phyloP scores from a whole-genome alignment of 2,888 invertebrate genomes.

The Heteropelma amictum region DNA sequence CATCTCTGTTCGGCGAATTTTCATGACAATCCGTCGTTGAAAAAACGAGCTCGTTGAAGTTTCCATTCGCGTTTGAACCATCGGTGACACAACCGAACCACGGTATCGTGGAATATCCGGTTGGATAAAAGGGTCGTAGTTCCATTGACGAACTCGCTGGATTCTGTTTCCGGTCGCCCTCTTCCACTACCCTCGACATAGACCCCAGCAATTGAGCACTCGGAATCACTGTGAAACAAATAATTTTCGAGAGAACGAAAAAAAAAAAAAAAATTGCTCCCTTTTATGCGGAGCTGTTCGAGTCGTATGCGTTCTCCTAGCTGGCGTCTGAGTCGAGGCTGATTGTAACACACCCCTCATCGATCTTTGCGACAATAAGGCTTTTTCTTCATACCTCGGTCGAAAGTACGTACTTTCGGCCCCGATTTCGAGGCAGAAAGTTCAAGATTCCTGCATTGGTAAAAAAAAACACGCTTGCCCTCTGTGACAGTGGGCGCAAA shows the following conservation, averaged over 20 bases:
- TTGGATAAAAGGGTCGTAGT: constrained; percentile 54
- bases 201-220: constrained; percentile 57
- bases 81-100: constrained; percentile 64
- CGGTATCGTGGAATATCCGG: constrained; percentile 60
- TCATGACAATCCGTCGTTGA: constrained; percentile 35
- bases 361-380: too few relatives aligned
- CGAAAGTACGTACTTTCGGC: too few relatives aligned
- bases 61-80: constrained; percentile 40
- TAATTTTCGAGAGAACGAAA: background rate
- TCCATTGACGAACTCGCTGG: constrained; percentile 46
- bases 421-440: too few relatives aligned
- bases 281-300: too few relatives aligned
- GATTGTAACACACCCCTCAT: too few relatives aligned
- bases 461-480: too few relatives aligned
- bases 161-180: constrained; percentile 59
- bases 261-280: background rate
- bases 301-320: too few relatives aligned
- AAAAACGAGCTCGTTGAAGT: constrained; percentile 48
- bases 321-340: too few relatives aligned
- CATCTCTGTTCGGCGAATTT: constrained; percentile 29
- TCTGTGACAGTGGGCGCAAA: too few relatives aligned
- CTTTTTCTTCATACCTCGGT: too few relatives aligned
- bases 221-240: constrained; percentile 58
- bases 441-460: too few relatives aligned
- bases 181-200: constrained; percentile 50